Percentiles rank a stretch among this genome's conserved stretches.
These are phyloP conservation scores for Neomorphus geoffroyi DNA, from an alignment of 2,797 vertebrate genomes.

Conservation along the genomic window DNA sequence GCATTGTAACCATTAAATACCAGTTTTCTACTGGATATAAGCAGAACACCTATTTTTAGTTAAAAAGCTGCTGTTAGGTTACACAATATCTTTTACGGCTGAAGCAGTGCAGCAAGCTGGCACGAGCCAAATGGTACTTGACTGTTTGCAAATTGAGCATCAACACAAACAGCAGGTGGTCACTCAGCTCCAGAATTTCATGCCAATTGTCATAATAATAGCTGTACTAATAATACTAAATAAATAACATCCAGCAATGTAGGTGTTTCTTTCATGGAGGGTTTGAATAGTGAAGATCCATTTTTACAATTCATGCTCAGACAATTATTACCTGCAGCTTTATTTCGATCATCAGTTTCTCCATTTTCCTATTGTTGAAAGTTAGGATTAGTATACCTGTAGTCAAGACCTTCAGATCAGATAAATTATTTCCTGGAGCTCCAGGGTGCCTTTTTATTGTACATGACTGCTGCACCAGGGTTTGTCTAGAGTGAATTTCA, in stretches of 20 bases:
- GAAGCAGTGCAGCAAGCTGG: conserved; percentile 59
- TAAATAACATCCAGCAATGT: conserved; percentile 4
- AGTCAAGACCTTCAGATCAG: not conserved
- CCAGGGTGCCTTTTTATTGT: conserved; percentile 22
- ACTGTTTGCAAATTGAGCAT: conserved; percentile 59
- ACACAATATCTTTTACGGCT: conserved; percentile 48
- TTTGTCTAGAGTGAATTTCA: not conserved
- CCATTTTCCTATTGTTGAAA: not conserved
- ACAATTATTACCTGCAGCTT: not conserved
- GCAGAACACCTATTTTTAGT: conserved; percentile 65
- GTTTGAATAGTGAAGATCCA: not conserved
- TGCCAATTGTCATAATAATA: not conserved
- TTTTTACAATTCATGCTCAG: not conserved
- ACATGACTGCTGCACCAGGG: not conserved
- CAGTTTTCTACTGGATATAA: conserved; percentile 17
- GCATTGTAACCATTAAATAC: conserved; percentile 52
- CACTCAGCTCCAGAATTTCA: conserved; percentile 27
- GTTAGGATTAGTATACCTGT: not conserved
- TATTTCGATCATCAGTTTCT: not conserved
- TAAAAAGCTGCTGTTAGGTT: conserved; percentile 56
- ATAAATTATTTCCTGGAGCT: not conserved
- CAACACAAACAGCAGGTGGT: conserved; percentile 56
- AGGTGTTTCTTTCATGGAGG: not conserved
- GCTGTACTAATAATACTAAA: conserved; percentile 1
- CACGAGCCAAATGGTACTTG: conserved; percentile 50